These are phyloP conservation scores for Phenganax stokvisi DNA, from an alignment of 92 coral and sea anemone species.

Conservation along the genomic window DNA sequence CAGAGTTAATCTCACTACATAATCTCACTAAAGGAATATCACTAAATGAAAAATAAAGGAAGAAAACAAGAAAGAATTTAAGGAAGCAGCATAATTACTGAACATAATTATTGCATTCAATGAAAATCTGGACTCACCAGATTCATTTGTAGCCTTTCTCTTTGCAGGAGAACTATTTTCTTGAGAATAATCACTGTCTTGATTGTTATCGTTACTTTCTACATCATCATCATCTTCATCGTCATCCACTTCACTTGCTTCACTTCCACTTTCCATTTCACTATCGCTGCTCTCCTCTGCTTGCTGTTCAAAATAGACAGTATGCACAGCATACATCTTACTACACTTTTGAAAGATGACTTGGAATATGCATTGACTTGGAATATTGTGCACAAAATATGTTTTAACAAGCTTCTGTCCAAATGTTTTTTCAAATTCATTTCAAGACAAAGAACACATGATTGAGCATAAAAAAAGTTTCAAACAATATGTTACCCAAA, in stretches of 20 bases:
- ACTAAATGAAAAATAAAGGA: too few relatives aligned
- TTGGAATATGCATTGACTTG: background rate
- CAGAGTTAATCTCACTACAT: too few relatives aligned
- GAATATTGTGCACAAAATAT: too few relatives aligned
- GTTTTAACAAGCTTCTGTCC: too few relatives aligned
- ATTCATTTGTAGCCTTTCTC: constrained; percentile 49
- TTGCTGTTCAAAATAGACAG: constrained; percentile 5
- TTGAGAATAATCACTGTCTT: constrained; percentile 43
- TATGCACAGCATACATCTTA: background rate
- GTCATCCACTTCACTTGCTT: constrained; percentile 62
- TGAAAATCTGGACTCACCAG: constrained; percentile 51
- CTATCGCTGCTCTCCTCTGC: constrained; percentile 36
- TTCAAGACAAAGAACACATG: too few relatives aligned
- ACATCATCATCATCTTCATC: constrained; percentile 57
- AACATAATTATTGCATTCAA: background rate
- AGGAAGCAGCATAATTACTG: background rate
- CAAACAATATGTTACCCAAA: too few relatives aligned
- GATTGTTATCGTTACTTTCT: constrained; percentile 41
- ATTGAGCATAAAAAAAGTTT: too few relatives aligned
- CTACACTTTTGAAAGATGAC: background rate
- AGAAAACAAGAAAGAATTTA: constrained; percentile 1
- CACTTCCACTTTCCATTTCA: constrained; percentile 72
- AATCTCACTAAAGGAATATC: too few relatives aligned
- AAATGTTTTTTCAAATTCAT: too few relatives aligned
- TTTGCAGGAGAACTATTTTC: constrained; percentile 54